Base-by-base conservation (phyloP, 37 sponge, comb jelly and placozoan species). In the Tethya wilhelma region DNA sequence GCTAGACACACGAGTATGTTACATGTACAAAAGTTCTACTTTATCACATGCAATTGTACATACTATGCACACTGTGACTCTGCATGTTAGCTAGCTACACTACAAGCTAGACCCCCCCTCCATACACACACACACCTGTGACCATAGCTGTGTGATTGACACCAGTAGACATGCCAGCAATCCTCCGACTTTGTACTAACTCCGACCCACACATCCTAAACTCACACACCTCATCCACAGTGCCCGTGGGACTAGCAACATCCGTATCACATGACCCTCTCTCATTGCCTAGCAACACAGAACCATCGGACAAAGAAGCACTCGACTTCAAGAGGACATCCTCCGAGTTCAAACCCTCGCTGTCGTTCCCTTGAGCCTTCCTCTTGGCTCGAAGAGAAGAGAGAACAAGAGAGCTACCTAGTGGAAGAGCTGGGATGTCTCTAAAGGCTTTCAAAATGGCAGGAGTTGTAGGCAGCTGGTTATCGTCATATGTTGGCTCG, bases 101-200 rank as follows among this genome's bases (percentile, higher is more conserved):
- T n/a, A n/a, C n/a, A n/a, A n/a, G n/a, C n/a, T n/a, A n/a, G n/a
- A n/a, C n/a, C n/a, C n/a, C n/a, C n/a, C n/a, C n/a, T n/a, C n/a
- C 53, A 49, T 49, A 19, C 53, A 49, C 53, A n/a, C n/a, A n/a
- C n/a, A 11, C 25, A 86, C 91, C 83, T 64, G 89, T 90, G 9
- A 90, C 33, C 12, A 90, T 9, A 8, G 92, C 92, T 2, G 79
- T 77, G 69, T 91, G 92, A 53, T 75, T 75, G 43, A 75, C 76
- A 28, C 92, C 92, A 30, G 64, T 39, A 12, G 92, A 39, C 0
- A 56, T 79, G n/a, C 60, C 20, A 11, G 26, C 28, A 20, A 91
- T 53, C 2, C 32, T 74, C 69, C 56, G 28, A 8, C 14, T 25
- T 7, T 49, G 44, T 4, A 86, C 17, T 40, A 82, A 38, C 34